phyloP scores from a whole-genome alignment of 2,797 vertebrate species.

The Lithobates pipiens region DNA sequence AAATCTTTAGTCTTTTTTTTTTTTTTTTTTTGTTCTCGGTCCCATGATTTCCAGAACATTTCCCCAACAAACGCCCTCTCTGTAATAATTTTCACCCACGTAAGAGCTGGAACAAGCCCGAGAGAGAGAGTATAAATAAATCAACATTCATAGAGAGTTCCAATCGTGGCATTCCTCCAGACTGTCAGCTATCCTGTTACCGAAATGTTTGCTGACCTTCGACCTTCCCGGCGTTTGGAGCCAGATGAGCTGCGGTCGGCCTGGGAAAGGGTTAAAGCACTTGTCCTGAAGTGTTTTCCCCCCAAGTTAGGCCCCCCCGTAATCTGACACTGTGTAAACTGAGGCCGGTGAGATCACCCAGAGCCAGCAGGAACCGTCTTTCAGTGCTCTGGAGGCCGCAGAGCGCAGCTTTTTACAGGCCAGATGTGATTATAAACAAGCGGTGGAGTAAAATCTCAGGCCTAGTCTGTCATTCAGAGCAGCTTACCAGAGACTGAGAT shows the following conservation, averaged over 20 bases:
- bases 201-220: constrained; percentile 23
- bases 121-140: background rate
- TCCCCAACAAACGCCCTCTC: background rate
- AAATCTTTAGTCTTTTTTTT: background rate
- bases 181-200: constrained; percentile 16
- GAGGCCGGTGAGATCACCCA: constrained; percentile 40
- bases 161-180: constrained; percentile 23
- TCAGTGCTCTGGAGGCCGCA: background rate
- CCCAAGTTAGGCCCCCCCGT: constrained; percentile 20
- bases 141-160: background rate
- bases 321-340: constrained; percentile 40
- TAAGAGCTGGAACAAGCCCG: background rate
- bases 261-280: constrained; percentile 34
- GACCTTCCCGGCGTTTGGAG: constrained; percentile 15
- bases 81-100: background rate
- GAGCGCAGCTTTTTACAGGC: constrained; percentile 18
- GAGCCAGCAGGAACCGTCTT: constrained; percentile 1
- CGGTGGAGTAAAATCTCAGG: background rate
- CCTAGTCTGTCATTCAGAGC: constrained; percentile 7
- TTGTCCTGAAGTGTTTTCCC: constrained; percentile 18
- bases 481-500: background rate
- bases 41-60: background rate
- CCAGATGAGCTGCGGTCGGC: background rate
- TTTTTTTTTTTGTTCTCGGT: too few relatives aligned
- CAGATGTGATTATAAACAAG: constrained; percentile 26